Percentiles rank a stretch among this genome's conserved stretches.
Conservation (phyloP, 2,888 invertebrate species). For the Synergus itoensis region DNA sequence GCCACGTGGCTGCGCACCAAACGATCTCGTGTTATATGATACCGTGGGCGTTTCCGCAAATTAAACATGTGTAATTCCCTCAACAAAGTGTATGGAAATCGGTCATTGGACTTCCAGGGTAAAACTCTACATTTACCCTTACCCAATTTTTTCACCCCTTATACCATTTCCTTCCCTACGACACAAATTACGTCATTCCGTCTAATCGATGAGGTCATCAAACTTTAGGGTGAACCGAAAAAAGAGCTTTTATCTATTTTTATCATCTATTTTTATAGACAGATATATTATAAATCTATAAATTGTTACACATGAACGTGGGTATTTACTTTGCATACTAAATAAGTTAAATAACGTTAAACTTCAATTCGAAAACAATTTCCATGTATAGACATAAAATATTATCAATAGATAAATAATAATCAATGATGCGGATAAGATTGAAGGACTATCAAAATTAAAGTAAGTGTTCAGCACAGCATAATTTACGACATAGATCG, state of each 20-base stretch:
- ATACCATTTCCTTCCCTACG: background rate
- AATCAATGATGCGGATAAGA: constrained; percentile 18
- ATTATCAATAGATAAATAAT: background rate
- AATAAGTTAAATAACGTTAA: no score
- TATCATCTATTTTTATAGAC: no score
- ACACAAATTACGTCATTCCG: constrained; percentile 9
- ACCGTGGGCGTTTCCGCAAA: constrained; percentile 66
- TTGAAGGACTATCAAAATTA: background rate
- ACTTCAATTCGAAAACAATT: background rate
- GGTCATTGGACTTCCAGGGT: constrained; percentile 4
- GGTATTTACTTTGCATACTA: no score
- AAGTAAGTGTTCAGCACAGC: background rate
- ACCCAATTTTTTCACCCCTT: background rate
- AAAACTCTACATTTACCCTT: constrained; percentile 2
- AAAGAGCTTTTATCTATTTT: background rate
- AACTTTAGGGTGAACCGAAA: background rate
- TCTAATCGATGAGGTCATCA: background rate
- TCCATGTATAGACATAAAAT: background rate
- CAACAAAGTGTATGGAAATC: constrained; percentile 36
- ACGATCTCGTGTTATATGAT: constrained; percentile 58
- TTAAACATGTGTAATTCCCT: constrained; percentile 50
- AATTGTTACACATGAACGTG: no score
- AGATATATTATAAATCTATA: no score
- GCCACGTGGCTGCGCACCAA: constrained; percentile 55
- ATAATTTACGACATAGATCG: background rate